These are phyloP conservation scores for Tetraneura akinire DNA, from an alignment of 1,140 invertebrate species.

Conservation along the genomic window DNA sequence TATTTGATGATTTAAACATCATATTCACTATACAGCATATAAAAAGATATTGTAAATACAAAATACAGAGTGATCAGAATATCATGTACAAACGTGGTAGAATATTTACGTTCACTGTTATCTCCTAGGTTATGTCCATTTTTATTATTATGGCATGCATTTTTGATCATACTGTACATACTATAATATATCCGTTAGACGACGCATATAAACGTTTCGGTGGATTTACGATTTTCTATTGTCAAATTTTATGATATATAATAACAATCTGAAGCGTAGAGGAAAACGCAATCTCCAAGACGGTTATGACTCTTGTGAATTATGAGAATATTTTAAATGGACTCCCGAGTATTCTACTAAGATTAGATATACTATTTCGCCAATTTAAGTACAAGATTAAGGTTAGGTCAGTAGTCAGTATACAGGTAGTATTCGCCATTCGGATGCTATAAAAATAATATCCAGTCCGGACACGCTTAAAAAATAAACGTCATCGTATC, in stretches of 20 bases:
- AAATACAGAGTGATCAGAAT: too few species aligned
- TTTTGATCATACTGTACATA: too few species aligned
- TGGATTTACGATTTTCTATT: conserved; percentile 49
- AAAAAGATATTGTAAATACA: too few species aligned
- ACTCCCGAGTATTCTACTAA: conserved; percentile 39
- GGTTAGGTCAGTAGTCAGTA: too few species aligned
- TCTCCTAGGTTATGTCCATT: too few species aligned
- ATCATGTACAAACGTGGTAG: too few species aligned
- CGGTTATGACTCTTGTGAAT: conserved; percentile 37
- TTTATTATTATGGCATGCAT: too few species aligned
- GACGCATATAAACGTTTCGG: conserved; percentile 4
- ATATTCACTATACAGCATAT: too few species aligned
- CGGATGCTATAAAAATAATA: not conserved
- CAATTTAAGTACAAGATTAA: not conserved
- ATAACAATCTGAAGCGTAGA: conserved; percentile 7
- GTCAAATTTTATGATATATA: conserved; percentile 35
- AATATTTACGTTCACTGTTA: too few species aligned
- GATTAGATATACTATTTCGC: not conserved
- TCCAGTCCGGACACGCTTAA: too few species aligned
- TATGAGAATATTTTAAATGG: conserved; percentile 22
- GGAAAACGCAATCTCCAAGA: conserved; percentile 37
- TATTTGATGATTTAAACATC: too few species aligned
- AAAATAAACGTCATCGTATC: too few species aligned
- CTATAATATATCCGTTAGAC: conserved; percentile 14
- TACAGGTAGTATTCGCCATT: not conserved